Base-by-base conservation (phyloP, 1,140 invertebrate genomes). In the Vanessa tameamea region DNA sequence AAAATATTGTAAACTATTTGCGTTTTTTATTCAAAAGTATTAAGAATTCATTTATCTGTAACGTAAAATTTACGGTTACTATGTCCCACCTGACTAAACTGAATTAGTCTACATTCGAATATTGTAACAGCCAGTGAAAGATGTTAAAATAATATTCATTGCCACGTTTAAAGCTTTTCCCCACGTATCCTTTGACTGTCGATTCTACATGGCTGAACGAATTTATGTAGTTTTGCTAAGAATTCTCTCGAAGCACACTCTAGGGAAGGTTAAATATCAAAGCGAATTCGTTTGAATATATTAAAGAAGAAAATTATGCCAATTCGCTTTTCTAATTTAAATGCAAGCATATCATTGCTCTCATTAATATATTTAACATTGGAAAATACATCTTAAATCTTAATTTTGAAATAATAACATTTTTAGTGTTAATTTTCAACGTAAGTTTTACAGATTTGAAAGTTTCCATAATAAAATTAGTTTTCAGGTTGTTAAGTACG, bases 261-360 rank as follows among this genome's bases (percentile, higher is more conserved):
- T 69, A 13, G 66, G 43, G 66, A 23, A 47, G 43, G 51, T 69
- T 69, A 59, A 47, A 69, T 59, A 69, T 69, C 66, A 57, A 69
- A 69, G 53, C 26, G 37, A 55, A 61, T 61, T 61, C 66, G 9
- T 57, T 69, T 55, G 65, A 67, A 67, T 67, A 67, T 43, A 67
- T 67, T 69, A 43, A 8, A 47, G 43, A 31, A 43, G 43, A 26
- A 26, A 20, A 59, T 61, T 8, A 0, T 37, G 7, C 11, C 13
- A 8, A 5, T 61, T 43, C 31, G 26, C 26, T 61, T 61, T 61
- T 14, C 23, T 11, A 61, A 61, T 23, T 31, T n/a, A 61, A 61
- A 37, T 61, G 23, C 37, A 43, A 43, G 37, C 9, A n/a, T 16
- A 16, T 53, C 50, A 53, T n/a, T 53, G 50, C 15, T 53, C n/a